Base-by-base conservation (phyloP, 2,797 vertebrate species). In the Tragelaphus eurycerus region DNA sequence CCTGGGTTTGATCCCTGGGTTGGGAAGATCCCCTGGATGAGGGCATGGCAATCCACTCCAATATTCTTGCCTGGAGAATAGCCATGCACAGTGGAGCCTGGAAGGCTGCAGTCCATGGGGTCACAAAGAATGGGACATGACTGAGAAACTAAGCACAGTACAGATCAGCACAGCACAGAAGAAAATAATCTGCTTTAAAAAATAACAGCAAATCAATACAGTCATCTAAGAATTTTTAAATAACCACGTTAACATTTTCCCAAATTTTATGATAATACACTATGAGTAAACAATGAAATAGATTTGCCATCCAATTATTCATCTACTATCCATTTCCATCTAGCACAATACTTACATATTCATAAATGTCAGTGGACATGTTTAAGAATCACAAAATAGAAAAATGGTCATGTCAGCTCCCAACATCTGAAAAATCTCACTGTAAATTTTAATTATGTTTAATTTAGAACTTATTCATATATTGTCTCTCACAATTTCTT, bases 381-480 rank as follows among this genome's bases (percentile, higher is more conserved):
- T 15, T 31, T 93, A 93, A 92, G 27, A 95, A 91, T 91, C 38
- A 87, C 19, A 85, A 78, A 95, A 59, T 71, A 79, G 48, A 93
- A 31, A 95, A 90, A 95, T 27, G 21, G 21, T 79, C n/a, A 54
- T 64, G 91, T 96, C 25, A 34, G 29, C n/a, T 81, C 11, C 29
- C 23, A 88, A 19, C 12, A 88, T 21, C 21, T 83, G 7, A 81
- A 93, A 74, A 93, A 46, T 78, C 21, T 62, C 7, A 59, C 52
- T 88, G 76, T 59, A 3, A 89, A 79, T 60, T 93, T 92, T 92
- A 59, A 92, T 71, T 64, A 67, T 89, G 34, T 82, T 86, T 88
- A 74, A 85, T 84, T 92, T n/a, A 76, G 34, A 15, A 67, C 9
- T 48, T 86, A 90, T 87, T 76, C 17, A 55, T 84, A 90, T 86